phyloP scores from a whole-genome alignment of 2,888 invertebrate genomes.

The Dione vanillae region DNA sequence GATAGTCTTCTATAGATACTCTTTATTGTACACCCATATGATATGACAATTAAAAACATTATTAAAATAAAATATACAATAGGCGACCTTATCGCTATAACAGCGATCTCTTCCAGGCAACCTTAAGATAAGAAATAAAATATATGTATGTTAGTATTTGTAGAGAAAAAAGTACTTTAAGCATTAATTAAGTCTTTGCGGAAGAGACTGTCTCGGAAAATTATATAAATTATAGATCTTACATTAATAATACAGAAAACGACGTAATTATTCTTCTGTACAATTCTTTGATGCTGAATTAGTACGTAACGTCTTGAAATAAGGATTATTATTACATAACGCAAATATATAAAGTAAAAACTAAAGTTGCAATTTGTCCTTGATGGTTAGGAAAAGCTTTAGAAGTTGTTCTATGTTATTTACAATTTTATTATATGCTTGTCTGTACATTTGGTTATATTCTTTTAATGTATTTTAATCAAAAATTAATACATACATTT shows the following conservation, averaged over 20 bases:
- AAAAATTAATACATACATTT: too few species aligned
- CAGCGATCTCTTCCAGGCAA: too few species aligned
- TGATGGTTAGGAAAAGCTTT: slow-evolving; percentile 32
- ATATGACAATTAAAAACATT: too few species aligned
- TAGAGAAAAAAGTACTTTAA: slow-evolving; percentile 27
- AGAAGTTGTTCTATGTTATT: slow-evolving; percentile 11
- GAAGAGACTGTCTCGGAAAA: slow-evolving; percentile 36
- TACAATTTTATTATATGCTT: background rate
- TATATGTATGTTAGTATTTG: slow-evolving; percentile 29
- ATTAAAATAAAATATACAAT: too few species aligned
- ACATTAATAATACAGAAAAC: slow-evolving; percentile 43
- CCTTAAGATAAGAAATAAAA: too few species aligned
- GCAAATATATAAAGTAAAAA: slow-evolving; percentile 32
- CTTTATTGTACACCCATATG: too few species aligned
- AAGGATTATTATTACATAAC: slow-evolving; percentile 32
- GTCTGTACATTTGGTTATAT: too few species aligned
- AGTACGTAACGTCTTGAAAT: slow-evolving; percentile 22
- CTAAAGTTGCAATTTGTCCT: slow-evolving; percentile 39
- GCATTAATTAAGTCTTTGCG: slow-evolving; percentile 39
- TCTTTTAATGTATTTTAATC: too few species aligned
- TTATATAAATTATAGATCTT: slow-evolving; percentile 46
- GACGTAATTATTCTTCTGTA: slow-evolving; percentile 35
- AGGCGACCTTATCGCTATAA: too few species aligned
- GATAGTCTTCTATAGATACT: too few species aligned
- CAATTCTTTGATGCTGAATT: slow-evolving; percentile 22